phyloP scores from a whole-genome alignment of 1,140 invertebrate genomes.

The Lycorma delicatula region DNA sequence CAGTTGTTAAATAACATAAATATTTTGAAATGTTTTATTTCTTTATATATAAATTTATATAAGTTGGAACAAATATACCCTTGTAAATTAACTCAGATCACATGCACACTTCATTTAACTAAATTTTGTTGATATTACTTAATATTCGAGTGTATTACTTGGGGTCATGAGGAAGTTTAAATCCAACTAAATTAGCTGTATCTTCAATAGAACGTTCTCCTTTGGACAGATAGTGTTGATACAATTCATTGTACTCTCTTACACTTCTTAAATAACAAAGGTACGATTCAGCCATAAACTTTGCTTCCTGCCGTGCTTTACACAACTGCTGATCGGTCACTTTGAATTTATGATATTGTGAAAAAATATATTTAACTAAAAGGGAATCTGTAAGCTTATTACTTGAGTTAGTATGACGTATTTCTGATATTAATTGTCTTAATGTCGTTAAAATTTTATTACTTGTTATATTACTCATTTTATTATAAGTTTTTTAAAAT shows the following conservation, averaged over 20 bases:
- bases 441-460: neutral
- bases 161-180: conserved; percentile 74
- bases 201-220: conserved; percentile 65
- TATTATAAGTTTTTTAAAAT: neutral
- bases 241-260: conserved; percentile 58
- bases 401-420: conserved; percentile 43
- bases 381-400: conserved; percentile 47
- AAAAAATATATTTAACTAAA: conserved; percentile 54
- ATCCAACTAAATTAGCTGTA: conserved; percentile 73
- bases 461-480: neutral
- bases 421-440: conserved; percentile 45
- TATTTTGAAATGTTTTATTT: too few species aligned
- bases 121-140: too few species aligned
- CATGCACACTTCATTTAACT: too few species aligned
- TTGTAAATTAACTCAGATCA: too few species aligned
- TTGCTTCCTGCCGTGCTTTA: conserved; percentile 67
- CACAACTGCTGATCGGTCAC: conserved; percentile 71
- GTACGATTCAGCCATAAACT: conserved; percentile 61
- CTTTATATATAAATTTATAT: too few species aligned
- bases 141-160: too few species aligned
- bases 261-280: conserved; percentile 59
- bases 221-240: conserved; percentile 58
- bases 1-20: too few species aligned
- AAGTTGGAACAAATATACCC: too few species aligned
- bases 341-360: conserved; percentile 59